These are phyloP conservation scores for Drosophila virilis DNA, from an alignment of 1,140 invertebrate genomes.

Conservation along the genomic window DNA sequence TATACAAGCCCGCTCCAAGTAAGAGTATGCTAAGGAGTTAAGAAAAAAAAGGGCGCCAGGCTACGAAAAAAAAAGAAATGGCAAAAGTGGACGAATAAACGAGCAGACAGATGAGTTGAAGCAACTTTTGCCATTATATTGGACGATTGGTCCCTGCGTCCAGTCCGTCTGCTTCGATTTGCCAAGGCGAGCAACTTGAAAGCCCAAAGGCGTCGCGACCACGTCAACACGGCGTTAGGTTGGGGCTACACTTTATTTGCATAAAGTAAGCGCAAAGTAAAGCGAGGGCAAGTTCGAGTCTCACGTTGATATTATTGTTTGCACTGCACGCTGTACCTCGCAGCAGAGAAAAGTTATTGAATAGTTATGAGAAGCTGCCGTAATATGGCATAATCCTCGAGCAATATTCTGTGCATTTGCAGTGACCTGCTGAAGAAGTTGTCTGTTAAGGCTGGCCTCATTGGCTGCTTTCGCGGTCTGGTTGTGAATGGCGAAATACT, in stretches of 20 bases:
- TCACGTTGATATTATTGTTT: constrained; percentile 32
- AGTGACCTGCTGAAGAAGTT: constrained; percentile 92
- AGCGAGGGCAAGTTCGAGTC: constrained; percentile 5
- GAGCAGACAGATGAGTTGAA: background rate
- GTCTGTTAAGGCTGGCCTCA: constrained; percentile 93
- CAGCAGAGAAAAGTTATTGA: constrained; percentile 58
- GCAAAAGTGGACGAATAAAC: background rate
- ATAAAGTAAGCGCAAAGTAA: constrained; percentile 58
- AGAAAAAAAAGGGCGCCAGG: background rate
- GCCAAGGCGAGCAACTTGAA: constrained; percentile 12
- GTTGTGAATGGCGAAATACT: constrained; percentile 95
- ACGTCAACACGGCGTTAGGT: constrained; percentile 53
- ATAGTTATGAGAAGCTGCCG: constrained; percentile 64
- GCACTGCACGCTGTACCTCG: constrained; percentile 24
- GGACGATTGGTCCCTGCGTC: constrained; percentile 1
- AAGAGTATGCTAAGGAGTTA: background rate
- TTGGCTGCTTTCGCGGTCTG: constrained; percentile 96
- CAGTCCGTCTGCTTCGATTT: constrained; percentile 16
- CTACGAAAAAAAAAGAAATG: background rate
- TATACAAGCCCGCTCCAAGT: too few relatives aligned
- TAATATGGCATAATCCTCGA: constrained; percentile 40
- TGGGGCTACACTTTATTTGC: constrained; percentile 65
- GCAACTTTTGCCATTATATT: background rate
- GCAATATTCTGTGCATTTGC: constrained; percentile 47
- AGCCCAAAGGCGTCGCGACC: constrained; percentile 35